Evolutionary conservation across 2,888 invertebrate genomes (phyloP).

Genomic region (Apotomis betuletana): DNA sequence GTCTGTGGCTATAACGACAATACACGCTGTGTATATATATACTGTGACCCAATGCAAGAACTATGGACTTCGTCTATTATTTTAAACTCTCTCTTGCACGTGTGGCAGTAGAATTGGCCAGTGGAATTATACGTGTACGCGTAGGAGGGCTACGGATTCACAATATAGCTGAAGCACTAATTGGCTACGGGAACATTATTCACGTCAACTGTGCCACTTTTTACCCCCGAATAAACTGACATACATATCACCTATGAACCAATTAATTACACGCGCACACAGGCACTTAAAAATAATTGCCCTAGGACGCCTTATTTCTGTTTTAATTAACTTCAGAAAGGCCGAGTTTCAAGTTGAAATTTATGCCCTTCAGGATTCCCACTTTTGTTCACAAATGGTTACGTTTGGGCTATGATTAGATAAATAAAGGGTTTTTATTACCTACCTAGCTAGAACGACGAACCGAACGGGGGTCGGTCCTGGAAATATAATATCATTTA

Average conservation of each 20-base stretch:
- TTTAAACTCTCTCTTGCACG: too few species aligned
- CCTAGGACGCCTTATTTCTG: slow-evolving; percentile 15
- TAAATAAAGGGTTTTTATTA: neutral
- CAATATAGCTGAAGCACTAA: slow-evolving; percentile 24
- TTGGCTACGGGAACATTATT: slow-evolving; percentile 17
- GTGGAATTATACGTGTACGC: neutral
- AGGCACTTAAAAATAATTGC: slow-evolving; percentile 26
- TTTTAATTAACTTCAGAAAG: slow-evolving; percentile 26
- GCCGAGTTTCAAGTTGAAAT: slow-evolving; percentile 19
- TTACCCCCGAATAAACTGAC: slow-evolving; percentile 8
- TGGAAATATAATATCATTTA: too few species aligned
- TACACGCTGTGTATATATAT: too few species aligned
- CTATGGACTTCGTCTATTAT: too few species aligned
- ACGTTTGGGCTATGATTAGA: slow-evolving; percentile 10
- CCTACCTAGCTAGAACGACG: too few species aligned
- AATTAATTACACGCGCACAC: slow-evolving; percentile 18
- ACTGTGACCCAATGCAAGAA: too few species aligned
- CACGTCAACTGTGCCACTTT: slow-evolving; percentile 12
- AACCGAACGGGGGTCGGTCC: too few species aligned
- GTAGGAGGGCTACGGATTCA: slow-evolving; percentile 12
- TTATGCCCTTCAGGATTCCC: slow-evolving; percentile 7
- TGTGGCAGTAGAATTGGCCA: neutral
- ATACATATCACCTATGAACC: slow-evolving; percentile 11
- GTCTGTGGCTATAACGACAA: too few species aligned
- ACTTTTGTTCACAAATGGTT: neutral